Evolutionary conservation across 2,888 invertebrate genomes (phyloP).

Genomic region (Stenoptilia bipunctidactyla): DNA sequence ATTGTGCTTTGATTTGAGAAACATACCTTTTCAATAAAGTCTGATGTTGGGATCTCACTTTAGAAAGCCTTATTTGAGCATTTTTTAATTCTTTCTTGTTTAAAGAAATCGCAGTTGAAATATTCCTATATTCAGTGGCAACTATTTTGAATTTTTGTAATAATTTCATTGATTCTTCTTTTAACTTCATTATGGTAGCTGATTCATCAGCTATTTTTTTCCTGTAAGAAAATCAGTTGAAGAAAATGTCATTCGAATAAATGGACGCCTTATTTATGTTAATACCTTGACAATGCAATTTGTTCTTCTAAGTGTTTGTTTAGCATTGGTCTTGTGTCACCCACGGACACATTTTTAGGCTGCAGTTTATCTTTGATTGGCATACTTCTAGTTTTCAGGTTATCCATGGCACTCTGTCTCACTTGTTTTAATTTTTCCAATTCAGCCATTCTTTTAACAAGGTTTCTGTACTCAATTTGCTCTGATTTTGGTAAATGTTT

Average conservation of each 20-base stretch:
- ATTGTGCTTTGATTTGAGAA: too few species aligned
- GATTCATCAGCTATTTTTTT: conserved; percentile 60
- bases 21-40: conserved; percentile 52
- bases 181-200: conserved; percentile 48
- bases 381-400: conserved; percentile 20
- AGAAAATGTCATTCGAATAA: not conserved
- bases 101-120: conserved; percentile 48
- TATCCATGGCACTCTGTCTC: conserved; percentile 35
- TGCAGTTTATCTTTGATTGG: conserved; percentile 41
- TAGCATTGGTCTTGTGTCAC: conserved; percentile 17
- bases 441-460: conserved; percentile 62
- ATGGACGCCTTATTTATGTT: too few species aligned
- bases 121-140: conserved; percentile 48
- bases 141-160: conserved; percentile 56
- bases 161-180: conserved; percentile 49
- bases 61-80: conserved; percentile 41
- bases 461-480: conserved; percentile 58
- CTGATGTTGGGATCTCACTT: conserved; percentile 54
- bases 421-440: conserved; percentile 56
- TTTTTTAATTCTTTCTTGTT: conserved; percentile 52
- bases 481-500: conserved; percentile 60
- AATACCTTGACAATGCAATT: conserved; percentile 51
- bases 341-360: conserved; percentile 35
- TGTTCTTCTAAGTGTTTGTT: conserved; percentile 39
- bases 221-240: conserved; percentile 25